A percentile compares a stretch with the other conserved stretches of the same genome.
Evolutionary conservation across 2,797 vertebrate genomes (phyloP).

Genomic region (Pterois miles): DNA sequence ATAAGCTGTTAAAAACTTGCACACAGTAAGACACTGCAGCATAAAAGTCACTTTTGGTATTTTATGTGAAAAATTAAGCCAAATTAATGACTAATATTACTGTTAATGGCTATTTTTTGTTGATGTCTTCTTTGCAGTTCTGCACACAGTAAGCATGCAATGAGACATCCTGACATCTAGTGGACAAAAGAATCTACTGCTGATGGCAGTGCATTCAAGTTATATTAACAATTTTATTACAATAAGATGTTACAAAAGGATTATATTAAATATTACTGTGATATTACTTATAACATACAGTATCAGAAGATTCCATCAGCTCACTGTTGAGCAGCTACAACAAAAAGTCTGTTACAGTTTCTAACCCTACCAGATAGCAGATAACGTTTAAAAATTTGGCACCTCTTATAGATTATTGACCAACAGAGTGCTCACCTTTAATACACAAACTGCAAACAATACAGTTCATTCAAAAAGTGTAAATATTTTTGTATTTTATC

Average conservation of each 20-base stretch:
- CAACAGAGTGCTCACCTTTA: background rate
- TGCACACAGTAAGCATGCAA: background rate
- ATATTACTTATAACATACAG: background rate
- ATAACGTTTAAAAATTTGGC: background rate
- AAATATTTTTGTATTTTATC: too few relatives aligned
- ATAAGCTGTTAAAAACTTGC: background rate
- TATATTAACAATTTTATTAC: background rate
- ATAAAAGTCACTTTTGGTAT: background rate
- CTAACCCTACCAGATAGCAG: background rate
- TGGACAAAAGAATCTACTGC: conserved; percentile 1
- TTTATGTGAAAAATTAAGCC: background rate
- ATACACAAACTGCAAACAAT: background rate
- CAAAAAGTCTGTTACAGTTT: background rate
- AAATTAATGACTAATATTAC: background rate
- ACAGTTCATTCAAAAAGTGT: background rate
- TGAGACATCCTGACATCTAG: conserved; percentile 17
- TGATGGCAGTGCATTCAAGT: background rate
- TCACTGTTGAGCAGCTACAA: background rate
- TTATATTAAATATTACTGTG: background rate
- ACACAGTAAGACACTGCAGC: background rate
- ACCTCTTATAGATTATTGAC: background rate
- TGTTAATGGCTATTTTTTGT: background rate
- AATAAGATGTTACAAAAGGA: background rate
- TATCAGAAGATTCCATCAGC: background rate
- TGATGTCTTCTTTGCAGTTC: background rate